Conservation (phyloP, 2,797 vertebrate genomes). For the Tinamus major region DNA sequence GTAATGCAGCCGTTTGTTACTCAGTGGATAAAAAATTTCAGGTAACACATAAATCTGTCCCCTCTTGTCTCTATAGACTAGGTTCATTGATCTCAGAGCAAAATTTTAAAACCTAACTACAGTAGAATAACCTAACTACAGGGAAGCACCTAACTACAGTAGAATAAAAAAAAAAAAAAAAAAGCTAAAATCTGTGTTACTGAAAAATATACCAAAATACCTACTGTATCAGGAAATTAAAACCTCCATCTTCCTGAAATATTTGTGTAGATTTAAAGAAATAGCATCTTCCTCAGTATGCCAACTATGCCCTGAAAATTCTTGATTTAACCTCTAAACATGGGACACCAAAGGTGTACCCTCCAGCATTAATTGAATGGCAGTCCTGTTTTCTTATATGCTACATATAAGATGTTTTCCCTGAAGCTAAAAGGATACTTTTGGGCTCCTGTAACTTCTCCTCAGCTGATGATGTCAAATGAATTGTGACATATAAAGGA, state of each 20-base stretch:
- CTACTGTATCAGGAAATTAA: not conserved
- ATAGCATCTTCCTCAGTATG: not conserved
- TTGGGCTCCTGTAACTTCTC: not conserved
- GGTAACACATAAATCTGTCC: not conserved
- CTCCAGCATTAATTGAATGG: not conserved
- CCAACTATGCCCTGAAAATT: not conserved
- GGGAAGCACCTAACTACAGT: no score
- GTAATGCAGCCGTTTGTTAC: not conserved
- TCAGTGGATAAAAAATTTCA: not conserved
- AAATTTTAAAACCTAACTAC: slow-evolving; percentile 1
- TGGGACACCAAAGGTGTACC: not conserved
- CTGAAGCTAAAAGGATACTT: not conserved
- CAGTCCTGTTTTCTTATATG: accelerated
- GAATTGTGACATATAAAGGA: not conserved
- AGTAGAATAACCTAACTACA: not conserved
- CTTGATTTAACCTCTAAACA: not conserved
- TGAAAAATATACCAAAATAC: not conserved
- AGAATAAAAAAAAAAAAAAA: not conserved
- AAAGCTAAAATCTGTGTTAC: not conserved
- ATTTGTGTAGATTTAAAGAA: not conserved
- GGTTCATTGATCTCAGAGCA: not conserved
- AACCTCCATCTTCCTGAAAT: not conserved
- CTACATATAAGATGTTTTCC: not conserved
- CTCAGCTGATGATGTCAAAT: not conserved
- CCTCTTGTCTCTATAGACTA: not conserved